A percentile compares a stretch with the other conserved stretches of the same genome.
phyloP scores from a whole-genome alignment of 2,797 vertebrate genomes.

The Squalus acanthias region DNA sequence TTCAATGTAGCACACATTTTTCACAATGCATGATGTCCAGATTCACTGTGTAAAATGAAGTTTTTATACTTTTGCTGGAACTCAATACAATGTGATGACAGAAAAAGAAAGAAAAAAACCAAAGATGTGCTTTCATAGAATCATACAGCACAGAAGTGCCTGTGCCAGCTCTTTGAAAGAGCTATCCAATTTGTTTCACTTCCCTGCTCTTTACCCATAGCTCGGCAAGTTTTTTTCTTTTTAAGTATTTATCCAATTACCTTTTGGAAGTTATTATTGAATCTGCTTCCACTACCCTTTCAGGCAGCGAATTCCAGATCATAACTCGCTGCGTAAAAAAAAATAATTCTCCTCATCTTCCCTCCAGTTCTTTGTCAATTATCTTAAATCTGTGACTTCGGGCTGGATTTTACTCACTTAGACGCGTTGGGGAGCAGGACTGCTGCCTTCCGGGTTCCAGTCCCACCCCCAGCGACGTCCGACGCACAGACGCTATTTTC shows the following conservation, averaged over 20 bases:
- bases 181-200: not conserved
- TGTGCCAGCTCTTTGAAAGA: not conserved
- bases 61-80: not conserved
- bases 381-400: not conserved
- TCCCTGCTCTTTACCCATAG: not conserved
- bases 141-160: not conserved
- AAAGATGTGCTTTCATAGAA: not conserved
- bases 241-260: not conserved
- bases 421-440: too few species aligned
- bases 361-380: not conserved
- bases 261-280: not conserved
- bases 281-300: not conserved
- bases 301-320: not conserved
- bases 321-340: not conserved
- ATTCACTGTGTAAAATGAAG: conserved; percentile 1
- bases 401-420: too few species aligned
- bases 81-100: not conserved
- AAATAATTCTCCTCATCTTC: not conserved
- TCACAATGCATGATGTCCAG: not conserved
- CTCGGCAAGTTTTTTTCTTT: not conserved
- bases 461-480: too few species aligned
- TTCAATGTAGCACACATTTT: not conserved
- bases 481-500: too few species aligned
- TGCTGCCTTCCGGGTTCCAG: too few species aligned
- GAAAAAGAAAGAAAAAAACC: not conserved